A percentile compares a stretch with the other conserved stretches of the same genome.
phyloP scores from a whole-genome alignment of 2,797 vertebrate species.

The Masticophis lateralis region DNA sequence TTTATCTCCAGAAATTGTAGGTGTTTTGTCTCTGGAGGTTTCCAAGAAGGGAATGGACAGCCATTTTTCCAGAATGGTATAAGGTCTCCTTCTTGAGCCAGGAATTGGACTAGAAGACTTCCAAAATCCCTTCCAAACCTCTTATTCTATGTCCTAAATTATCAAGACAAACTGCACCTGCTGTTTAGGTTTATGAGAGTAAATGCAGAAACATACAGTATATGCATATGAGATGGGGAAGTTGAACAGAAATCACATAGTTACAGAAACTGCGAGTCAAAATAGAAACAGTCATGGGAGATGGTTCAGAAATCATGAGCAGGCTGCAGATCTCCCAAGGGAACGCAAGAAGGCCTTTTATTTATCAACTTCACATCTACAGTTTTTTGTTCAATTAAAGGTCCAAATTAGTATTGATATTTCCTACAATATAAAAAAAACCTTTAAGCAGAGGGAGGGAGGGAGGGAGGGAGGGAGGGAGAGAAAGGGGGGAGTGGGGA shows the following conservation, averaged over 20 bases:
- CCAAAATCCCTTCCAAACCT: background rate
- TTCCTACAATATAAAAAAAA: constrained; percentile 49
- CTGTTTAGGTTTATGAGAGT: background rate
- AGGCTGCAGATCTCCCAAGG: constrained; percentile 43
- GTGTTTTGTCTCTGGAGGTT: background rate
- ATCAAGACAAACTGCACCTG: constrained; percentile 26
- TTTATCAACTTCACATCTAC: constrained; percentile 63
- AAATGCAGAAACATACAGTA: background rate
- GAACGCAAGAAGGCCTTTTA: constrained; percentile 52
- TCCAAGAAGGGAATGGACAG: background rate
- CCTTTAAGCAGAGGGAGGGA: constrained; percentile 46
- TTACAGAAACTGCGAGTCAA: constrained; percentile 45
- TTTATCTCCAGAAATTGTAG: too few relatives aligned
- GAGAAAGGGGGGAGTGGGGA: constrained; percentile 28
- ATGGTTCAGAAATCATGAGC: constrained; percentile 52
- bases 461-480: background rate
- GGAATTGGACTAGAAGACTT: background rate
- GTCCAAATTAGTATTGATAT: constrained; percentile 60
- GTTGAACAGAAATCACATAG: constrained; percentile 34
- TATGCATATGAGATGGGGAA: background rate
- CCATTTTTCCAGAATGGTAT: background rate
- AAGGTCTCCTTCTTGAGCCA: background rate
- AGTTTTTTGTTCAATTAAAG: constrained; percentile 58
- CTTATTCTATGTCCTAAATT: background rate
- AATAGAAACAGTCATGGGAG: constrained; percentile 48